Base-by-base conservation (phyloP, 1,140 invertebrate species). In the Neuroterus valhalla region DNA sequence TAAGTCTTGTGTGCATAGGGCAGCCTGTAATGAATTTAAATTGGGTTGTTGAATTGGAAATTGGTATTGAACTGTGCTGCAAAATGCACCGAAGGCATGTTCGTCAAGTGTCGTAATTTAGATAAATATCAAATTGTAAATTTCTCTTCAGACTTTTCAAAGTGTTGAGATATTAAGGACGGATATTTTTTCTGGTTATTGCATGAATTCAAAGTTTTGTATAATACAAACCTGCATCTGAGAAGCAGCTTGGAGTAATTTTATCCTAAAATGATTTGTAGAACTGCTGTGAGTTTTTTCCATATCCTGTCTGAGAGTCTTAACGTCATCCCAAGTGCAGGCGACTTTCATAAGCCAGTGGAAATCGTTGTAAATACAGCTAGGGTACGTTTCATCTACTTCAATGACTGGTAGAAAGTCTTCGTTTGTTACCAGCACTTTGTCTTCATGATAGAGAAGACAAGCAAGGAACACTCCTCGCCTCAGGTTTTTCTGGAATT, bases 321-420 rank as follows among this genome's bases (percentile, higher is more conserved):
- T 98, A 1, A 97, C 96, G 89, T 98, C 97, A 76, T 98, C 96
- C 98, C 98, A 99, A 0, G 96, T 96, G 86, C 96, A 98, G 0
- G 97, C 95, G 15, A 98, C 96, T 92, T 99, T 99, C 94, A 99
- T 96, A 2, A 99, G 91, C 98, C 98, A 99, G 89, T 99, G 96
- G 87, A 98, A 97, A 89, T 99, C 98, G 74, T 94, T 94, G 85
- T 98, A 94, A 38, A 98, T 94, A 77, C 95, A 95, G 77, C 94
- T 95, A 23, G 97, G 96, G 87, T 97, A 98, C 17, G 96, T 96
- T 89, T 99, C 98, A 88, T 99, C 98, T 15, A 99, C 95, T 91
- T 99, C 97, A 78, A 99, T 96, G 42, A 98, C 96, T 3, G 98
- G 98, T 48, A 99, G 91, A 87, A 97, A 97, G 79, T 99, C 98